Conservation (phyloP, 2,797 vertebrate species). For the Otolemur crassicaudatus region DNA sequence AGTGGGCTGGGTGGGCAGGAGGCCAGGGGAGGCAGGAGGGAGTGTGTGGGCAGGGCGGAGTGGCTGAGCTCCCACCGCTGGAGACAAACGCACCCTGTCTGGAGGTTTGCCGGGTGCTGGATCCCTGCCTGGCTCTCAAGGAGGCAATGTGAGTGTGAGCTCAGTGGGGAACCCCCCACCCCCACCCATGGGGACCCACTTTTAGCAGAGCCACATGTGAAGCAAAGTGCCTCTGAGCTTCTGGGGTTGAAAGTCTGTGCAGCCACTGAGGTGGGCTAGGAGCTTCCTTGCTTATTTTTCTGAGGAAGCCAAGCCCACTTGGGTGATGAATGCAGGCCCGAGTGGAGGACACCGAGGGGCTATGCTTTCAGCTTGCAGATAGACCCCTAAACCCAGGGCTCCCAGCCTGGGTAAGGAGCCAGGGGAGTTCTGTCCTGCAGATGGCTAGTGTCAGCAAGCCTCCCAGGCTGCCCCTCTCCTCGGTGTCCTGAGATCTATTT, state of each 20-base stretch:
- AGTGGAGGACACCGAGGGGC: neutral
- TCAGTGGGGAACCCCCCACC: neutral
- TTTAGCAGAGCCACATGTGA: neutral
- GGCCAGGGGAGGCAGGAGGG: constrained; percentile 35
- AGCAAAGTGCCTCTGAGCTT: neutral
- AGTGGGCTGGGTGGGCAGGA: neutral
- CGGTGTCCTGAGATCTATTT: neutral
- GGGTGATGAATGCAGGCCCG: neutral
- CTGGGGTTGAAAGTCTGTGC: neutral
- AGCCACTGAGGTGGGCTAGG: neutral
- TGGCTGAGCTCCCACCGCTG: constrained; percentile 36
- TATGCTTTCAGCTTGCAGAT: neutral
- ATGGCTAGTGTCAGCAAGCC: neutral
- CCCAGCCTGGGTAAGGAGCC: neutral
- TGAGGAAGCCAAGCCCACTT: neutral
- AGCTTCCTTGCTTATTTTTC: neutral
- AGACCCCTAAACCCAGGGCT: neutral
- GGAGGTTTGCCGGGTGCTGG: constrained; percentile 59
- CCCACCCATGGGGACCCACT: neutral
- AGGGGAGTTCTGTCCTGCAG: neutral
- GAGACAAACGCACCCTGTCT: constrained; percentile 47
- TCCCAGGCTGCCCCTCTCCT: neutral
- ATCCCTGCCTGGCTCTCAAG: neutral
- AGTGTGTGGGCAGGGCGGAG: constrained; percentile 27
- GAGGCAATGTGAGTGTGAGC: neutral